Evolutionary conservation across 1,140 invertebrate species (phyloP).

Genomic region (Halictus rubicundus): DNA sequence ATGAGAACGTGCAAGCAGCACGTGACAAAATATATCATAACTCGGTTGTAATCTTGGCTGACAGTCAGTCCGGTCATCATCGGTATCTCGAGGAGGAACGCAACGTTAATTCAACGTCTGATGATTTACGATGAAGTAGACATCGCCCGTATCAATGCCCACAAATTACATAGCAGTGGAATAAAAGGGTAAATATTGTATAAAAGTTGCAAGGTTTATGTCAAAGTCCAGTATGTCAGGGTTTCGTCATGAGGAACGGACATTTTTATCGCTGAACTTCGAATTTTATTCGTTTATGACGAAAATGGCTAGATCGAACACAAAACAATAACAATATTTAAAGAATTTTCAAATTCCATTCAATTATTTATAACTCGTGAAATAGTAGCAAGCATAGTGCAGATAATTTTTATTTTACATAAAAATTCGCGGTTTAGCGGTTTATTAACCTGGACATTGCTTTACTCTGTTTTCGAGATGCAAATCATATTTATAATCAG

Average conservation of each 20-base stretch:
- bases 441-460: too few species aligned
- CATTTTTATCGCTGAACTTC: too few species aligned
- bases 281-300: too few species aligned
- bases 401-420: too few species aligned
- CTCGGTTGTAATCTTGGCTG: constrained; percentile 26
- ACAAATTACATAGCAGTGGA: neutral
- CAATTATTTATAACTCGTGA: too few species aligned
- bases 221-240: neutral
- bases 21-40: constrained; percentile 16
- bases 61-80: neutral
- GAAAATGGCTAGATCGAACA: too few species aligned
- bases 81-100: neutral
- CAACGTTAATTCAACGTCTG: neutral
- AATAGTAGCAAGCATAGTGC: too few species aligned
- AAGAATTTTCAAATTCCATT: too few species aligned
- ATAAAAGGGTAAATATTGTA: constrained; percentile 5
- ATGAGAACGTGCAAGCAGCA: neutral
- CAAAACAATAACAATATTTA: too few species aligned
- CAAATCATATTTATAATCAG: too few species aligned
- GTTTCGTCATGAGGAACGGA: neutral
- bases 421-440: too few species aligned
- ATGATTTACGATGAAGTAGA: neutral
- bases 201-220: neutral
- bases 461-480: too few species aligned
- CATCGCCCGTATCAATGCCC: neutral